These are phyloP conservation scores for Drosophila orena DNA, from an alignment of 1,140 invertebrate genomes.

Conservation along the genomic window DNA sequence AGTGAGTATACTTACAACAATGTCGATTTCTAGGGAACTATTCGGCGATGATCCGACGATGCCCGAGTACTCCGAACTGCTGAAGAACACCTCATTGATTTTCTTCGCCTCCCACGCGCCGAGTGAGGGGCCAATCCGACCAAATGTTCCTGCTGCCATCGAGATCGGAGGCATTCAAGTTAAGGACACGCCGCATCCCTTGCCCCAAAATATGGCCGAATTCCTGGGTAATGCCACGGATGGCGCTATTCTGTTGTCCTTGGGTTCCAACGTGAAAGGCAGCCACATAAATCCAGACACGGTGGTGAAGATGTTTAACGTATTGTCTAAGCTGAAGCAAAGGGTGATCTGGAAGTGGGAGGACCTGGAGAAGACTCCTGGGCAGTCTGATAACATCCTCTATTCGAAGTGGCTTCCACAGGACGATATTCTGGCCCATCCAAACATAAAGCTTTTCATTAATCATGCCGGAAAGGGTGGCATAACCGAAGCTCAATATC, in stretches of 20 bases:
- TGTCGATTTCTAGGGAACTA: neutral
- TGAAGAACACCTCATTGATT: neutral
- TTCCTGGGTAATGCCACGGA: constrained; percentile 3
- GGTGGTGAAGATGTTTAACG: constrained; percentile 1
- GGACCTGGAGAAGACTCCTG: constrained; percentile 4
- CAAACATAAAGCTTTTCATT: neutral
- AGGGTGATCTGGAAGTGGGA: constrained; percentile 11
- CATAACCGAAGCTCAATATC: neutral
- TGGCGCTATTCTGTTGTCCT: constrained; percentile 1
- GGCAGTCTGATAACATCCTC: constrained; percentile 2
- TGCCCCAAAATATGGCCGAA: neutral
- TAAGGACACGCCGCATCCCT: neutral
- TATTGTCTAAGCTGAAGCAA: constrained; percentile 1
- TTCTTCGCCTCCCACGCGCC: neutral
- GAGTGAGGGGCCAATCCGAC: constrained; percentile 3
- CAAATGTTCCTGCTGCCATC: constrained; percentile 1
- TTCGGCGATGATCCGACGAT: neutral
- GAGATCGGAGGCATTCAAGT: constrained; percentile 3
- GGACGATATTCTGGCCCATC: neutral
- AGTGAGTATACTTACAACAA: neutral
- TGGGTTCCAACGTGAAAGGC: constrained; percentile 3
- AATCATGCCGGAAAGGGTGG: constrained; percentile 1
- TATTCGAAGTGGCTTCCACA: constrained; percentile 4
- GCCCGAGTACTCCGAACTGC: neutral
- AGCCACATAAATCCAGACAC: neutral